Evolutionary conservation across 2,888 invertebrate genomes (phyloP).

Genomic region (Leucophenga maculata): DNA sequence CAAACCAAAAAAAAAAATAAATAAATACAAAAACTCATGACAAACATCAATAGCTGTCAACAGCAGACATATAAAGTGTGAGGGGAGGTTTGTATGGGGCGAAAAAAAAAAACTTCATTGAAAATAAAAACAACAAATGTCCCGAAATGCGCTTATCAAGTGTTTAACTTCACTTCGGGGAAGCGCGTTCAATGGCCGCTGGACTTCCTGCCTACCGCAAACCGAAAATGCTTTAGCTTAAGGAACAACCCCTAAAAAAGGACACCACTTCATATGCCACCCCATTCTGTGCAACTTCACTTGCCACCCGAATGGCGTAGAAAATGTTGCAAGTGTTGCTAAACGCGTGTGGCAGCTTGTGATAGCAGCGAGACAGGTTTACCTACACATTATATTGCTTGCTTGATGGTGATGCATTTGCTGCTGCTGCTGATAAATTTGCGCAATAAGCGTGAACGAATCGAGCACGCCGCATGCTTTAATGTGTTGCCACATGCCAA

Average conservation of each 20-base stretch:
- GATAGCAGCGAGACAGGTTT: neutral
- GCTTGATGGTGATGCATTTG: neutral
- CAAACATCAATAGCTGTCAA: constrained; percentile 24
- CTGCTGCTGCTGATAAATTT: neutral
- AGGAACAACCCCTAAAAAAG: constrained; percentile 13
- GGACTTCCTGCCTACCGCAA: constrained; percentile 10
- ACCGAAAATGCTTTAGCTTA: constrained; percentile 3
- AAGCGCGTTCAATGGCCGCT: neutral
- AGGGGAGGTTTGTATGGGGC: neutral
- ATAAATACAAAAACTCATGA: neutral
- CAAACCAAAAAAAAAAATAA: constrained; percentile 3
- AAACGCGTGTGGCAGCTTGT: neutral
- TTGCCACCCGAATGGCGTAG: neutral
- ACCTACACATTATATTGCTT: neutral
- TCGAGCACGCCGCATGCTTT: neutral
- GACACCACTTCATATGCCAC: neutral
- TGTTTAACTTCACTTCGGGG: neutral
- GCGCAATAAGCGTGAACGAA: constrained; percentile 1
- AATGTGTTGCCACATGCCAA: constrained; percentile 5
- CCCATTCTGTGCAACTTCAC: neutral
- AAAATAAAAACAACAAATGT: neutral
- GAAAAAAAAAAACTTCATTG: neutral
- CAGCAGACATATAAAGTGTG: constrained; percentile 6
- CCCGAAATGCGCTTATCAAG: constrained; percentile 14
- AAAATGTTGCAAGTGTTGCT: neutral